phyloP scores from a whole-genome alignment of 2,113 vertebrate species.

The Alethe castanea region DNA sequence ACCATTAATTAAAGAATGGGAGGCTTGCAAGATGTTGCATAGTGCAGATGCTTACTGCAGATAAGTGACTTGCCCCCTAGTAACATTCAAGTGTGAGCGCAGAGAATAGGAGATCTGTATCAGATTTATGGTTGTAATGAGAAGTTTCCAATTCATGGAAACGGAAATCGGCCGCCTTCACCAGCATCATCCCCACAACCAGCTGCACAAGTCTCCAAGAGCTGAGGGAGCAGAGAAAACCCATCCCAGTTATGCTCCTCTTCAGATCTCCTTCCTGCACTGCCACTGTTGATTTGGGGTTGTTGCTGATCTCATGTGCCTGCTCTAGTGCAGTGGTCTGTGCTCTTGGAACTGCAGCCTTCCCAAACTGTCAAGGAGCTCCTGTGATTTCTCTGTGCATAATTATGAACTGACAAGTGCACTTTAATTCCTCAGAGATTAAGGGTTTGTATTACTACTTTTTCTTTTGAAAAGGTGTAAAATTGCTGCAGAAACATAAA shows the following conservation, averaged over 20 bases:
- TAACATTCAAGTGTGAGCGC: neutral
- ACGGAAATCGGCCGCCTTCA: neutral
- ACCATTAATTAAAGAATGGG: neutral
- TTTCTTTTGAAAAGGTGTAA: neutral
- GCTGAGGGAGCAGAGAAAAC: neutral
- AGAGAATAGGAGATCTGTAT: neutral
- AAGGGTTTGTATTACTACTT: neutral
- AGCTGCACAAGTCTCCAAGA: neutral
- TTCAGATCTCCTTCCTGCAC: neutral
- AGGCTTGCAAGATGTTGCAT: neutral
- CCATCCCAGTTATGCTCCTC: fast-evolving
- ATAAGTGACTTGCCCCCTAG: neutral
- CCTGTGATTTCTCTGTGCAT: neutral
- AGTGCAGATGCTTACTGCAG: neutral
- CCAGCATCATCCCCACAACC: neutral
- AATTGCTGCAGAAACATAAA: neutral
- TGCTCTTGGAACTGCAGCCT: neutral
- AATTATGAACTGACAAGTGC: neutral
- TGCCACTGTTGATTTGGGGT: fast-evolving
- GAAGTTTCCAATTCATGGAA: neutral
- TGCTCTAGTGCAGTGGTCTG: neutral
- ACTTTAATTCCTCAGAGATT: neutral
- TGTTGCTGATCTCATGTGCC: neutral
- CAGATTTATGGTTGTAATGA: neutral
- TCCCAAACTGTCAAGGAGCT: neutral